Percentiles rank a stretch among this genome's conserved stretches.
These are phyloP conservation scores for Laothoe populi DNA, from an alignment of 2,888 invertebrate genomes.

Conservation along the genomic window DNA sequence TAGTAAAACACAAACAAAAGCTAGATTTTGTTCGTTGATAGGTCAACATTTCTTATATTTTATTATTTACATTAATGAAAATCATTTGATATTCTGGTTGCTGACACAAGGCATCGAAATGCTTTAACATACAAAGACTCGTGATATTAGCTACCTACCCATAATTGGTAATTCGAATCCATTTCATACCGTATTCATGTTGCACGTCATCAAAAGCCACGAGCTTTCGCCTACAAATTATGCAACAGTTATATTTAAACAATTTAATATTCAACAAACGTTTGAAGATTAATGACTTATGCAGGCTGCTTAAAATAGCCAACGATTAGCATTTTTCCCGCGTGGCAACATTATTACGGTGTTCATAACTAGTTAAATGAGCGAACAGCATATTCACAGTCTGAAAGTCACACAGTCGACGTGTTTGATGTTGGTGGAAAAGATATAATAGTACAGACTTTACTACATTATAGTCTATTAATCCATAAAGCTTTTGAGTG, in stretches of 20 bases:
- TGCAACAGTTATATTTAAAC: slow-evolving; percentile 3
- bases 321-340: slow-evolving; percentile 5
- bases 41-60: no score
- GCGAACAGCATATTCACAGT: neutral
- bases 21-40: no score
- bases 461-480: no score
- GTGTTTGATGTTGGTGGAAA: neutral
- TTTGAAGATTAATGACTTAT: neutral
- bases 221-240: neutral
- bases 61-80: no score
- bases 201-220: no score
- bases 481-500: no score
- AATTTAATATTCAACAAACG: slow-evolving; percentile 9
- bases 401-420: neutral
- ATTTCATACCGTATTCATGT: no score
- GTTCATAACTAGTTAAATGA: neutral
- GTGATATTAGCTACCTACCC: neutral
- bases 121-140: no score
- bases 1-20: no score
- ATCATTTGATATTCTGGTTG: no score
- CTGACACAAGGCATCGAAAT: no score
- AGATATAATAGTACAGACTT: no score
- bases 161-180: neutral
- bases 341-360: neutral
- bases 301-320: slow-evolving; percentile 6